Evolutionary conservation across 2,797 vertebrate genomes (phyloP).

Genomic region (Sebastiscus albofasciatus): DNA sequence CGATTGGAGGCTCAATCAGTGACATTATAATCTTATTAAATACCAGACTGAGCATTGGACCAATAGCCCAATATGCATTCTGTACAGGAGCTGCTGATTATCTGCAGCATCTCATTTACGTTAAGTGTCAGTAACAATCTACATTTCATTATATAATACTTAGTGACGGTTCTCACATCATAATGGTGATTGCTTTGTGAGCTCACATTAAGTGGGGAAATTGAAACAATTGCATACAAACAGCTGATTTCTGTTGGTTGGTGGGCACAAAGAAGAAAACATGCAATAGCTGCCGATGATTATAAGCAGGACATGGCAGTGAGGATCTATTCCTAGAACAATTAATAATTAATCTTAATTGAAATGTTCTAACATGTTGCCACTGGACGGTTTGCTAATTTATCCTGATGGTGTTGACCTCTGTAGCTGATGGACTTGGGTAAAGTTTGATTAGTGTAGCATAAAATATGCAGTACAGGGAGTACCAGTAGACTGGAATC

Average conservation of each 20-base stretch:
- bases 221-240: neutral
- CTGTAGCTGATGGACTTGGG: neutral
- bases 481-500: neutral
- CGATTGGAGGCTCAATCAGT: neutral
- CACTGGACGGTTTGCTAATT: neutral
- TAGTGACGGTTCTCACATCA: neutral
- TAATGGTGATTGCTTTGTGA: neutral
- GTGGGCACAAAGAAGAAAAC: neutral
- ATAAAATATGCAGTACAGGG: neutral
- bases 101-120: neutral
- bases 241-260: neutral
- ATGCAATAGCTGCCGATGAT: neutral
- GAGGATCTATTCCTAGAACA: neutral
- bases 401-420: neutral
- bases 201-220: neutral
- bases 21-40: neutral
- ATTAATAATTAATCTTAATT: neutral
- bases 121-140: no score
- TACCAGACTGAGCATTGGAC: neutral
- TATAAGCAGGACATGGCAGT: neutral
- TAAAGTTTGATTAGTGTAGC: neutral
- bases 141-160: neutral
- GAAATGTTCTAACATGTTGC: neutral
- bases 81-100: neutral
- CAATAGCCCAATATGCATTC: neutral